Base-by-base conservation (phyloP, 2,888 invertebrate species). In the Calephelis perditalis region DNA sequence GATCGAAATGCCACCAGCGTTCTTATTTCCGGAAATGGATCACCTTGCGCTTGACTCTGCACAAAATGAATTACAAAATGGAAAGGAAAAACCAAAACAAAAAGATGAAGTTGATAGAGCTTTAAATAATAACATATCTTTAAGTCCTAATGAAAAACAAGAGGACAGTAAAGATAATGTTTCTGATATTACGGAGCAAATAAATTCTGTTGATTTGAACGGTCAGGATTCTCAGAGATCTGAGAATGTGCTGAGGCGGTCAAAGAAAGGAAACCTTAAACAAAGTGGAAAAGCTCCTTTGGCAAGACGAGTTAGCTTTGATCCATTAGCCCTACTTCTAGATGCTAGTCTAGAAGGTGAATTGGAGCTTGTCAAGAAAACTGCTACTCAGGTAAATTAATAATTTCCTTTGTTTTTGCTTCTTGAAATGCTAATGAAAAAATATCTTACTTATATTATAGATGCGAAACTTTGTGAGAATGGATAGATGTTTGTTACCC, bases 261-360 rank as follows among this genome's bases (percentile, higher is more conserved):
- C 93, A 70, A 95, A 94, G 82, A 96, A 96, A 78, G 96, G 96
- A 56, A 96, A 96, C 75, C 84, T 96, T 72, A 96, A 97, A 80
- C 93, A 93, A 73, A 94, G 92, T 58, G 93, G 94, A 36, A 95
- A 95, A 72, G 93, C 92, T 36, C 96, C 95, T 73, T 78, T 95
- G 45, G 93, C 95, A 5, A 92, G 98, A 68, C 92, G 98, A 63
- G 99, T 99, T 46, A 98, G 98, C 80, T 99, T 99, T 79, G 99
- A 99, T 91, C 99, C 99, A 26, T 91, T 99, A 73, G 99, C 99
- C 0, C 91, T 99, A 58, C 92, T 99, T 57, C 91, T 99, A 74
- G 99, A 99, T 85, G 99, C 99, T 56, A 98, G 99, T 73, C 92
- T 99, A 68, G 99, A 99, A 85, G 99, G 99, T 52, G 99, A 99